These are phyloP conservation scores for Kryptolebias ocellatus DNA, from an alignment of 2,797 vertebrate species.

Conservation along the genomic window DNA sequence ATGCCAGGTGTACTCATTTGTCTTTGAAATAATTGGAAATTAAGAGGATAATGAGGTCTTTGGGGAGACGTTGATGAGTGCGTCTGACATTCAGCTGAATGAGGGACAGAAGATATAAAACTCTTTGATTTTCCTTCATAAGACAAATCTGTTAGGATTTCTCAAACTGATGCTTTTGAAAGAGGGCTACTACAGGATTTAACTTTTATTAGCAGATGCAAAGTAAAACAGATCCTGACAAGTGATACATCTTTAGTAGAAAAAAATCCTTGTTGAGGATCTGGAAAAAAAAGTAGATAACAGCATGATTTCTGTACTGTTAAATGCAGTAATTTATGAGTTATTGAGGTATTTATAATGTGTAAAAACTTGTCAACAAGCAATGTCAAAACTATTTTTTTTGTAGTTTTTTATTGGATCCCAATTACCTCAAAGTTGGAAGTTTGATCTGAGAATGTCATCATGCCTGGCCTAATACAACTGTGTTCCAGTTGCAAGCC, in stretches of 20 bases:
- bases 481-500: too few relatives aligned
- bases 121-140: slow-evolving; percentile 53
- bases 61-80: slow-evolving; percentile 62
- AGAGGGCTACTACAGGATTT: slow-evolving; percentile 12
- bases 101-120: slow-evolving; percentile 54
- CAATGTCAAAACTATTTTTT: too few relatives aligned
- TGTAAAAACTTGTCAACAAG: too few relatives aligned
- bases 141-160: slow-evolving; percentile 30
- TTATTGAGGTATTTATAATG: too few relatives aligned
- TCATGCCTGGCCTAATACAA: too few relatives aligned
- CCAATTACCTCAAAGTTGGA: too few relatives aligned
- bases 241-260: background rate
- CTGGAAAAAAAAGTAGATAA: background rate
- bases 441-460: too few relatives aligned
- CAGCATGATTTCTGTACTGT: too few relatives aligned
- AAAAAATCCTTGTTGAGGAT: background rate
- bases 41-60: slow-evolving; percentile 79
- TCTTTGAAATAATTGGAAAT: slow-evolving; percentile 80
- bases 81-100: slow-evolving; percentile 61
- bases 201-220: slow-evolving; percentile 18
- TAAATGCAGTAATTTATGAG: too few relatives aligned
- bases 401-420: too few relatives aligned
- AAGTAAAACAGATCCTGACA: slow-evolving; percentile 5
- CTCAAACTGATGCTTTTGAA: slow-evolving; percentile 21
- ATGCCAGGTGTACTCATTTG: slow-evolving; percentile 74